phyloP scores from a whole-genome alignment of 2,113 vertebrate genomes.

The Anoplopoma fimbria region DNA sequence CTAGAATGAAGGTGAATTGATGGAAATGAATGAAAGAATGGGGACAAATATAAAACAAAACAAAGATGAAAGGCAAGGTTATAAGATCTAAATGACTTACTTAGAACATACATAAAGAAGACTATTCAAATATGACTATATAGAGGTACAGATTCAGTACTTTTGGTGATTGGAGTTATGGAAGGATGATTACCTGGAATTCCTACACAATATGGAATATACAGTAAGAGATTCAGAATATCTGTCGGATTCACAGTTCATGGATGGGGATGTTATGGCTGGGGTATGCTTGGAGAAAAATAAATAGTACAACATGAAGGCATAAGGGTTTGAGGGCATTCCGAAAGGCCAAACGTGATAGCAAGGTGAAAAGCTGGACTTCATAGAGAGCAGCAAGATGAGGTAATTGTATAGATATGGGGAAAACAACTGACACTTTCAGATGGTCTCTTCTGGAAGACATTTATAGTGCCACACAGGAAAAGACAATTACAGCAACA shows the following conservation, averaged over 20 bases:
- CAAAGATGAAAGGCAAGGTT: neutral
- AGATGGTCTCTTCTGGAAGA: neutral
- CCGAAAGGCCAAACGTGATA: neutral
- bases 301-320: neutral
- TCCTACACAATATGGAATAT: no score
- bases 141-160: neutral
- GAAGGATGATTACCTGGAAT: neutral
- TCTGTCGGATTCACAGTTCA: neutral
- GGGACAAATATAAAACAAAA: neutral
- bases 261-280: no score
- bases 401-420: neutral
- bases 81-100: constrained; percentile 4
- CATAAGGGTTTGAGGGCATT: neutral
- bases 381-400: neutral
- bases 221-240: neutral
- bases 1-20: neutral
- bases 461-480: neutral
- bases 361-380: neutral
- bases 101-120: neutral
- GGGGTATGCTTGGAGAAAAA: neutral
- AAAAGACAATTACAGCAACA: neutral
- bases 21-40: constrained; percentile 9
- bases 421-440: neutral
- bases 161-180: no score
- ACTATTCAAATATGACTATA: neutral